These are phyloP conservation scores for Ophioninae sp. DNA, from an alignment of 2,888 invertebrate genomes.

Conservation along the genomic window DNA sequence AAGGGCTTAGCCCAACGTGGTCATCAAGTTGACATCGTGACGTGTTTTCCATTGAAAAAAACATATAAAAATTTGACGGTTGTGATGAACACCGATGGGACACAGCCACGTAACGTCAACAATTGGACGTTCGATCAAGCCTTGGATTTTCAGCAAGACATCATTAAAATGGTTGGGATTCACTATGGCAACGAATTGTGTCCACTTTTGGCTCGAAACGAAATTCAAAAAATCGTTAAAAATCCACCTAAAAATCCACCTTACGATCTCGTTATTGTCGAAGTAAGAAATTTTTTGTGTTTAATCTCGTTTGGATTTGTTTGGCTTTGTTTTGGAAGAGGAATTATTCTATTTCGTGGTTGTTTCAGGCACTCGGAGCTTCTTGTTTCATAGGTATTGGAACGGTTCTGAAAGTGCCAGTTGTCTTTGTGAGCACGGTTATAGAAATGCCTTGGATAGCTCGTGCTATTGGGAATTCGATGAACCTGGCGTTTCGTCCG, in stretches of 20 bases:
- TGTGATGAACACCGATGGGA: conserved; percentile 60
- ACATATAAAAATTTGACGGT: conserved; percentile 59
- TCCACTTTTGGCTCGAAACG: conserved; percentile 61
- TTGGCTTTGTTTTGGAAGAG: too few relatives aligned
- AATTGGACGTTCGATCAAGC: conserved; percentile 57
- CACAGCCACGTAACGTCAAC: conserved; percentile 48
- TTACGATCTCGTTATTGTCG: conserved; percentile 68
- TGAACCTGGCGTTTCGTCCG: conserved; percentile 66
- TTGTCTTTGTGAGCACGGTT: conserved; percentile 57
- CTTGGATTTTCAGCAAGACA: conserved; percentile 48
- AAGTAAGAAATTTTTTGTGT: conserved; percentile 57
- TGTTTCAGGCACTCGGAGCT: conserved; percentile 63
- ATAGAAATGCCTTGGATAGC: conserved; percentile 63
- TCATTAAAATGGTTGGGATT: conserved; percentile 49
- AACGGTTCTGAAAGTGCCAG: conserved; percentile 66
- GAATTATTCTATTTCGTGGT: not conserved
- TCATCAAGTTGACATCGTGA: conserved; percentile 79
- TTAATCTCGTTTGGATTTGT: not conserved
- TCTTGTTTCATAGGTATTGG: conserved; percentile 71
- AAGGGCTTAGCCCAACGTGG: conserved; percentile 80
- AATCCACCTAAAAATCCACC: conserved; percentile 68
- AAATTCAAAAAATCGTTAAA: conserved; percentile 65
- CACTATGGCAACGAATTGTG: conserved; percentile 66
- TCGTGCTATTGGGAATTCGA: conserved; percentile 64
- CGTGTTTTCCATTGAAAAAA: conserved; percentile 63